These are phyloP conservation scores for Apeira syringaria DNA, from an alignment of 2,888 invertebrate species.

Conservation along the genomic window DNA sequence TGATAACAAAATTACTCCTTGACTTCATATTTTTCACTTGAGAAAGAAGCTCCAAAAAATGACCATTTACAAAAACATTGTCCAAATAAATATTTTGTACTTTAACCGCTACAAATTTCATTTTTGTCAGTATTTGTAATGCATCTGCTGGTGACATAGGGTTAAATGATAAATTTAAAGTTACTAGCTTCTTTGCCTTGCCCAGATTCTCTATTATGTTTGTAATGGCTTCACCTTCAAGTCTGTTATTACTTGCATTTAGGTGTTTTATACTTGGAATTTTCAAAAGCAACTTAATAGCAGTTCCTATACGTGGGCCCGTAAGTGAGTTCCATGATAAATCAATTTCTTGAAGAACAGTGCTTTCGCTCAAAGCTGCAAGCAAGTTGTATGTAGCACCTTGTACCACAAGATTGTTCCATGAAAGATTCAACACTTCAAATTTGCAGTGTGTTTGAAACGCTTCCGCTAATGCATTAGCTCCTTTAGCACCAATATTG, in stretches of 20 bases:
- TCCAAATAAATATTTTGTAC: slow-evolving; percentile 51
- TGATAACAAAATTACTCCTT: slow-evolving; percentile 42
- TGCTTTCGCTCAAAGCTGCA: slow-evolving; percentile 42
- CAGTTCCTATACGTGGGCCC: slow-evolving; percentile 43
- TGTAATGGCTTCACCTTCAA: slow-evolving; percentile 44
- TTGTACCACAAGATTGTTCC: slow-evolving; percentile 52
- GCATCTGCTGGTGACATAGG: slow-evolving; percentile 54
- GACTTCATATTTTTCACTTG: slow-evolving; percentile 37
- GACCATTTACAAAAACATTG: slow-evolving; percentile 45
- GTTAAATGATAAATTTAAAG: slow-evolving; percentile 57
- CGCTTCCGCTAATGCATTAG: slow-evolving; percentile 42
- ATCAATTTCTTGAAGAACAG: slow-evolving; percentile 47
- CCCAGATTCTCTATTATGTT: slow-evolving; percentile 36
- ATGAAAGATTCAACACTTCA: slow-evolving; percentile 55
- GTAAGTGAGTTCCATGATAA: slow-evolving; percentile 58
- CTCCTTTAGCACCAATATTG: slow-evolving; percentile 47
- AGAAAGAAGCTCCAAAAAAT: slow-evolving; percentile 41
- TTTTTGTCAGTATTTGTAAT: slow-evolving; percentile 40
- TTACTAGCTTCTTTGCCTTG: slow-evolving; percentile 46
- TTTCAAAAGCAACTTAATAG: slow-evolving; percentile 40
- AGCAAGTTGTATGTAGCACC: slow-evolving; percentile 45
- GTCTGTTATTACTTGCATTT: slow-evolving; percentile 55
- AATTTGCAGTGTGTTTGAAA: slow-evolving; percentile 54
- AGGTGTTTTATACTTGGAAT: slow-evolving; percentile 44
- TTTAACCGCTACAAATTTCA: slow-evolving; percentile 41